Base-by-base conservation (phyloP, 2,113 vertebrate genomes). In the Phoenicopterus ruber region DNA sequence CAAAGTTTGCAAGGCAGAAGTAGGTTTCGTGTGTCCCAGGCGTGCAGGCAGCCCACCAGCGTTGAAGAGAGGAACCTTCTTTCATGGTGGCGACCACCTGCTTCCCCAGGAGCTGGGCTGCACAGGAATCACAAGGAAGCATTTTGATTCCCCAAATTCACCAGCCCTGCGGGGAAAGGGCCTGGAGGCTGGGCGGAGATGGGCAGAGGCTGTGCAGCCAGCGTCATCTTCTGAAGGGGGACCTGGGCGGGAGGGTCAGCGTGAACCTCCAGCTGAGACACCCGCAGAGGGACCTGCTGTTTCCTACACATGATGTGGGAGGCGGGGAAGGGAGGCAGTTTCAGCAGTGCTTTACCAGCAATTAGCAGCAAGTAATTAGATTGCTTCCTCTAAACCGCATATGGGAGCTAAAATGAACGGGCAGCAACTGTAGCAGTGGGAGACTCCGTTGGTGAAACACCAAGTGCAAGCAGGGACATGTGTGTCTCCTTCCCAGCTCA, bases 341-440 rank as follows among this genome's bases (percentile, higher is more conserved):
- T 49, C 67, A 86, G 70, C 46, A 62, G 29, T 28, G 72, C 34
- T 90, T 86, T 67, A 28, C 72, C 55, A 88, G 72, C 72, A 93
- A 86, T 95, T 95, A 93, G 47, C 55, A 78, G 79, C 59, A 85
- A 49, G 61, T 82, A 92, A 88, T 91, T 84, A 96, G 61, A 28
- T 34, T 57, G 50, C 59, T 90, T 82, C 55, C 49, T 73, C 12
- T 74, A 59, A 89, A 82, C 26, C 6, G 2, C 40, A 29, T 11
- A 46, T 0, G 0, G n/a, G 40, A 82, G 50, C 49, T 70, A 17
- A 82, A 93, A 63, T 6, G 67, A 83, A 81, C 1, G 40, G 72
- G 40, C 38, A 78, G 63, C 44, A 72, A 36, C 65, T 1, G 7
- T 11, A 66, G 71, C 73, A 84, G 81, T 0, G 0, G 78, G 90